Evolutionary conservation across 2,797 vertebrate genomes (phyloP), one percentile per base, ranked within the genome.

Genomic region (Myripristis murdjan): DNA sequence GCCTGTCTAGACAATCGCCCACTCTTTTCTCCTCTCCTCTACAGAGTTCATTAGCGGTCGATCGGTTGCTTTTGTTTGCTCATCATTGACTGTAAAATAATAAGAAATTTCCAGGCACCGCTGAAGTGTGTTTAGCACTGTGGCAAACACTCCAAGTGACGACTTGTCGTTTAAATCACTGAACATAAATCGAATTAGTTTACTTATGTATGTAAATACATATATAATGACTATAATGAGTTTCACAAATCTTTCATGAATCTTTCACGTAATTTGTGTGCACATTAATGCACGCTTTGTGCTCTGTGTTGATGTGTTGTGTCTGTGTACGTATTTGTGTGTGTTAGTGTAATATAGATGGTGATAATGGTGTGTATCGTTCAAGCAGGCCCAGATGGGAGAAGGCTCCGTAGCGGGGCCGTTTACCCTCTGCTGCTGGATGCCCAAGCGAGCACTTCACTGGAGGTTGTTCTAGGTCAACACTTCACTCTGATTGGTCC

Each of bases 321-420:
- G 7, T 35, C n/a, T 55, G 4, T 56, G 6, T 35, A 23, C 14
- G 48, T 59, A 52, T 54, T 37, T 33, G 22, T 35, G 22, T 35
- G n/a, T 18, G 20, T 64, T 12, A 59, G 72, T 62, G 26, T 65
- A 16, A 8, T 11, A n/a, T 43, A 24, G 20, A 18, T 35, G 37
- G 48, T 2, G 11, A 28, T n/a, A 24, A 51, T 43, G n/a, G 7
- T 51, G 26, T 59, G 16, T 26, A 2, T 24, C 33, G 28, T 70
- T 44, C 77, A 73, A 80, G 83, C 51, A 70, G 58, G 44, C 61
- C 78, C 84, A 85, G 82, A 86, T 82, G 75, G 70, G 70, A 73
- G 41, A 64, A 43, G 73, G 51, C 67, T 77, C 70, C 67, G 87
- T 83, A 80, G 73, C 69, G 39, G 53, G 56, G 52, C 77, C 43